Evolutionary conservation across 2,797 vertebrate genomes (phyloP), one percentile per base, ranked within the genome.

Genomic region (Enteromius anoplus): DNA sequence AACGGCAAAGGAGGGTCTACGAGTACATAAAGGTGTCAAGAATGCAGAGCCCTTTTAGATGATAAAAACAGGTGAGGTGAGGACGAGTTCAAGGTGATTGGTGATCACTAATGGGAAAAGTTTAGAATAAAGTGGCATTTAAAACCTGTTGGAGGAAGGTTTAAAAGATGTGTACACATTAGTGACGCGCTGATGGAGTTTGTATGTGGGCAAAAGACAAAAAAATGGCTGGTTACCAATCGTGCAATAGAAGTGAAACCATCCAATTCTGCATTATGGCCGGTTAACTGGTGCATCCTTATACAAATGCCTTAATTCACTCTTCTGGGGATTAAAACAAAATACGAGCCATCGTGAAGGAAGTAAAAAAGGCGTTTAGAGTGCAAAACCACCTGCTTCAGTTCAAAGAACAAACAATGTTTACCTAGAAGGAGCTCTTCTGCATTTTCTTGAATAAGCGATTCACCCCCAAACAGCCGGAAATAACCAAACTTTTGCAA

Each of bases 61-160:
- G 4, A 66, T 51, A 49, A 80, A 51, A 42, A 53, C 19, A 0
- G n/a, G 40, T 37, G 21, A 73, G 70, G 76, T 58, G 6, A 53
- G 1, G 51, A 15, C 3, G 53, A 55, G 81, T 75, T 83, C 81
- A 83, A 80, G 64, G 85, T 75, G 76, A 80, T 45, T 77, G 60
- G 65, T 9, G 29, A 40, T 51, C 32, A 49, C 8, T 42, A 71
- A 58, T 45, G 79, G 40, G 37, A 64, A 62, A 72, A 64, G 42
- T 73, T 81, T 15, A 29, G 45, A 72, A 81, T 32, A 5, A 21
- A 60, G 55, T 23, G 19, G 21, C 21, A 26, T 26, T 65, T 17
- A 26, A 37, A 81, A 40, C 12, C 26, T 10, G 1, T 9, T 3
- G 3, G 45, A 47, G 51, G 42, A 49, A 37, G 3, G 45, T 49